phyloP scores from a whole-genome alignment of 2,113 vertebrate species.

The Odobenus rosmarus region DNA sequence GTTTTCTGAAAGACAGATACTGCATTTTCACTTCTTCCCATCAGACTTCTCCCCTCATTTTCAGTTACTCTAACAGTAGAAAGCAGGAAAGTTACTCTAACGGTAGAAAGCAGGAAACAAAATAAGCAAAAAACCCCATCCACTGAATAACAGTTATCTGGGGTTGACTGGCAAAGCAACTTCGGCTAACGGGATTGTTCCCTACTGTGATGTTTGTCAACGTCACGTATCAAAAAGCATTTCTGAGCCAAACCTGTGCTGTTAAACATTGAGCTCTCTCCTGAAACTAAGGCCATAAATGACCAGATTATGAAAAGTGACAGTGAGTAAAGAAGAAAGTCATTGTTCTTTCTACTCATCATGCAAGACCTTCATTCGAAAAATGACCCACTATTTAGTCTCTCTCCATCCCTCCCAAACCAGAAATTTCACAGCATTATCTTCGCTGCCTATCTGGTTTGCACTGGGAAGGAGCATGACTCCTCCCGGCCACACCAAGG shows the following conservation, averaged over 20 bases:
- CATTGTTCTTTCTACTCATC: too few species aligned
- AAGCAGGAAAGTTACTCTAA: not conserved
- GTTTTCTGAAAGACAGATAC: not conserved
- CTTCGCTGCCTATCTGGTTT: not conserved
- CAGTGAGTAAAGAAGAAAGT: not conserved
- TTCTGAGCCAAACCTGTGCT: not conserved
- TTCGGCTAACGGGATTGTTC: not conserved
- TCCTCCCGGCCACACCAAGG: rapidly evolving
- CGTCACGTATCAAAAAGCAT: not conserved
- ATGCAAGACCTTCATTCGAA: not conserved
- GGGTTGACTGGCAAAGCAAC: not conserved
- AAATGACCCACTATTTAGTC: not conserved
- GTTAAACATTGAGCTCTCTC: not conserved
- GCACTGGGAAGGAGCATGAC: not conserved
- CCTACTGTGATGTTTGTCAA: too few species aligned
- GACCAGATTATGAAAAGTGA: not conserved
- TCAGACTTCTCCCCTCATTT: not conserved
- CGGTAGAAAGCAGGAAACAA: not conserved
- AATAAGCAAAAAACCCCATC: not conserved
- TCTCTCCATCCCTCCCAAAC: too few species aligned
- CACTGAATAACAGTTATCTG: not conserved
- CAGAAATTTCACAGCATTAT: not conserved
- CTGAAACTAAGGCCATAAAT: not conserved
- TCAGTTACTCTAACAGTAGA: not conserved
- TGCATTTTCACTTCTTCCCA: not conserved